Evolutionary conservation across 2,888 invertebrate species (phyloP).

Genomic region (Lacanobia wlatinum): DNA sequence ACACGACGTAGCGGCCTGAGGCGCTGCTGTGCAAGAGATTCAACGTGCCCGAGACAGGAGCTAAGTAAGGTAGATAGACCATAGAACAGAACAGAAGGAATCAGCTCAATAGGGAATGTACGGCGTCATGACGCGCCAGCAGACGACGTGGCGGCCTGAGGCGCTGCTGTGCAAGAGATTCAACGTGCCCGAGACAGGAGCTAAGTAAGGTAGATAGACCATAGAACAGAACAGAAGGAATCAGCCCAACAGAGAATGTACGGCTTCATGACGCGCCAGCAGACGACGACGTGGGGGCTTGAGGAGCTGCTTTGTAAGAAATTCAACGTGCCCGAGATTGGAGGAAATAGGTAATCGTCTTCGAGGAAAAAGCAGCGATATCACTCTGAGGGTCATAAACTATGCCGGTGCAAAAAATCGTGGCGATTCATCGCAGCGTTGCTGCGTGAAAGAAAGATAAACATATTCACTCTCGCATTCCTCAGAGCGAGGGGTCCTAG

Average conservation of each 20-base stretch:
- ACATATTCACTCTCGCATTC: too few relatives aligned
- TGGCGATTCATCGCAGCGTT: too few relatives aligned
- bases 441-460: too few relatives aligned
- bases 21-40: slow-evolving; percentile 96
- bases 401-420: too few relatives aligned
- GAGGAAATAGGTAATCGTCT: too few relatives aligned
- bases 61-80: too few relatives aligned
- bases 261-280: slow-evolving; percentile 93
- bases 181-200: slow-evolving; percentile 97
- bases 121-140: slow-evolving; percentile 93
- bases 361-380: too few relatives aligned
- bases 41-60: slow-evolving; percentile 97
- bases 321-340: slow-evolving; percentile 98
- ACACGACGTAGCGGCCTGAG: slow-evolving; percentile 95
- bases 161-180: slow-evolving; percentile 96
- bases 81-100: slow-evolving; percentile 91
- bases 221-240: too few relatives aligned
- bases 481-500: too few relatives aligned
- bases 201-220: too few relatives aligned
- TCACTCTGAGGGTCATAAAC: too few relatives aligned
- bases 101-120: slow-evolving; percentile 95
- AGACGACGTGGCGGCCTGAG: slow-evolving; percentile 95
- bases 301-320: slow-evolving; percentile 95
- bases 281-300: slow-evolving; percentile 95
- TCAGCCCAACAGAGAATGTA: slow-evolving; percentile 94